A percentile compares a stretch with the other conserved stretches of the same genome.
These are phyloP conservation scores for Himalopsyche tibetana DNA, from an alignment of 2,888 invertebrate species.

Conservation along the genomic window DNA sequence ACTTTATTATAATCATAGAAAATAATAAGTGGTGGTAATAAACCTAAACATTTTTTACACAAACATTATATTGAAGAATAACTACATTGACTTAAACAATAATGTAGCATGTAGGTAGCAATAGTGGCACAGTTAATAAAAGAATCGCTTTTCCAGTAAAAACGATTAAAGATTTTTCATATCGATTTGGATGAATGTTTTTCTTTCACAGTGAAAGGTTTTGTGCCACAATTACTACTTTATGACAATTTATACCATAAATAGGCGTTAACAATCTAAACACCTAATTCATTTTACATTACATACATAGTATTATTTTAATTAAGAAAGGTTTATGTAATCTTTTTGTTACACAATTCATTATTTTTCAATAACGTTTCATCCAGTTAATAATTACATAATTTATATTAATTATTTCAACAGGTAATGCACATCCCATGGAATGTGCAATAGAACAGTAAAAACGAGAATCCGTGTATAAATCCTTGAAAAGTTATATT, in stretches of 20 bases:
- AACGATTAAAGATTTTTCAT: no score
- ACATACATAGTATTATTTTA: slow-evolving; percentile 10
- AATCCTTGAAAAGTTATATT: slow-evolving; percentile 27
- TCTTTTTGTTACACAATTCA: background rate
- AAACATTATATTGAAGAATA: background rate
- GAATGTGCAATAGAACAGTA: slow-evolving; percentile 5
- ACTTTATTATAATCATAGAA: background rate
- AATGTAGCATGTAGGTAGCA: background rate
- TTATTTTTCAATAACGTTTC: background rate
- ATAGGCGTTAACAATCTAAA: background rate
- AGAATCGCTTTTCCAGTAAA: no score
- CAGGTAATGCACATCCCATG: slow-evolving; percentile 4
- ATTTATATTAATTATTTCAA: background rate
- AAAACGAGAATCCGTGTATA: slow-evolving; percentile 21
- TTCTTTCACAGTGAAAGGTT: no score
- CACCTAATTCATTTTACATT: background rate
- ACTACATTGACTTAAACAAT: slow-evolving; percentile 36
- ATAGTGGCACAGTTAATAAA: no score
- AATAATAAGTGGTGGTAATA: background rate
- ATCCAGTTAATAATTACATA: background rate
- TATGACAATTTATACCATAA: background rate
- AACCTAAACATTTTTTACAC: background rate
- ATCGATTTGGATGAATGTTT: no score
- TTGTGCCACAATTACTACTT: no score
- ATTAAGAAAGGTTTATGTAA: background rate